These are phyloP conservation scores for Gryllus bimaculatus DNA, from an alignment of 1,140 invertebrate genomes.

Conservation along the genomic window DNA sequence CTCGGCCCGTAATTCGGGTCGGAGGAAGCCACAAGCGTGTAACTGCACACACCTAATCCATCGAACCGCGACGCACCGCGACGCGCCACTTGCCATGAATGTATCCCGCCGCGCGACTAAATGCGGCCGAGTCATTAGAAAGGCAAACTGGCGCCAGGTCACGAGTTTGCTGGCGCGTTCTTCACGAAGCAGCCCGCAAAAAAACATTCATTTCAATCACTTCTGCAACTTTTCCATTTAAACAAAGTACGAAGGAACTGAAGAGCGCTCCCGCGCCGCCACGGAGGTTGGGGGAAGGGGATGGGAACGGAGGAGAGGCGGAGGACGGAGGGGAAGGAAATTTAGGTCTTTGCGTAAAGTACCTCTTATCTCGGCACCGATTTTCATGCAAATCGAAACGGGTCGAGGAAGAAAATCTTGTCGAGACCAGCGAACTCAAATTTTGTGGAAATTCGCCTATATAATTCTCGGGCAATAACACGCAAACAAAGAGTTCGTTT, in stretches of 20 bases:
- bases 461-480: conserved; percentile 1
- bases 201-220: conserved; percentile 5
- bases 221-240: background rate
- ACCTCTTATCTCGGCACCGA: background rate
- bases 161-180: background rate
- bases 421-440: background rate
- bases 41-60: no score
- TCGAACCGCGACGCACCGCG: no score
- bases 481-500: background rate
- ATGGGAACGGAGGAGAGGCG: background rate
- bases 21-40: no score
- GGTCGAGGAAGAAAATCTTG: background rate
- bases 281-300: background rate
- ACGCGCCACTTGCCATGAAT: background rate
- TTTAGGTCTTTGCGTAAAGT: conserved; percentile 4
- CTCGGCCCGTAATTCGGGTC: background rate
- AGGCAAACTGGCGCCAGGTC: background rate
- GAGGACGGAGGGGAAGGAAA: background rate
- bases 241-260: background rate
- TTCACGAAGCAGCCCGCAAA: background rate
- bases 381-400: conserved; percentile 4
- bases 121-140: background rate
- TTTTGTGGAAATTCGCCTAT: conserved; percentile 1
- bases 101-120: background rate
- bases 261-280: background rate